Conservation (phyloP, 2,888 invertebrate genomes). For the Augiades crinisus region DNA sequence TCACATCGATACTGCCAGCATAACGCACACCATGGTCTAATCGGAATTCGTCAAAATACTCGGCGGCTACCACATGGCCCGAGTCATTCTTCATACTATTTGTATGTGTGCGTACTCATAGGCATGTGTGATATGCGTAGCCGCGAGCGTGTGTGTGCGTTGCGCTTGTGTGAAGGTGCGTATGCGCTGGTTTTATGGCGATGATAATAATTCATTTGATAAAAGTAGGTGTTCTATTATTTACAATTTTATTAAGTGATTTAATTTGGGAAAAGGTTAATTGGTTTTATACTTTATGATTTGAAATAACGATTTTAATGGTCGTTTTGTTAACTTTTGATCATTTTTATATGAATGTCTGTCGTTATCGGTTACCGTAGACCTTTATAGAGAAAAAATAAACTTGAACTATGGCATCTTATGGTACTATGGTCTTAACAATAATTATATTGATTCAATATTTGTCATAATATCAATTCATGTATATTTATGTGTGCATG, state of each 20-base stretch:
- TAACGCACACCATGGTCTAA: constrained; percentile 54
- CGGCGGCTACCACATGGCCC: constrained; percentile 71
- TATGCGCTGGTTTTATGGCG: constrained; percentile 33
- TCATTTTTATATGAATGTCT: no score
- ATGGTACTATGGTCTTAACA: no score
- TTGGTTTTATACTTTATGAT: constrained; percentile 10
- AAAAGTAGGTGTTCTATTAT: constrained; percentile 13
- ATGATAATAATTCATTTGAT: constrained; percentile 15
- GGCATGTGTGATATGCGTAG: neutral
- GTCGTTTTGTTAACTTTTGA: no score
- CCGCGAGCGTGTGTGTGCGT: constrained; percentile 34
- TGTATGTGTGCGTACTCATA: constrained; percentile 14
- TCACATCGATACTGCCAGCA: constrained; percentile 16
- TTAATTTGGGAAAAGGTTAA: neutral
- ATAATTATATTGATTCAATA: no score
- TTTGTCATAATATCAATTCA: no score
- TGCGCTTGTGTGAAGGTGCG: constrained; percentile 36
- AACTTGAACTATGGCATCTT: no score
- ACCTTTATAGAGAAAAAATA: no score
- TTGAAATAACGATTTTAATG: no score
- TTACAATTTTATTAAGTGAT: constrained; percentile 2
- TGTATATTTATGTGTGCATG: no score
- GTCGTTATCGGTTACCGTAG: no score
- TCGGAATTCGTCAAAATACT: constrained; percentile 79
- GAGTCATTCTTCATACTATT: constrained; percentile 58